Evolutionary conservation across 1,140 invertebrate species (phyloP), one percentile per base, ranked within the genome.

Genomic region (Hydropsyche tenuis): DNA sequence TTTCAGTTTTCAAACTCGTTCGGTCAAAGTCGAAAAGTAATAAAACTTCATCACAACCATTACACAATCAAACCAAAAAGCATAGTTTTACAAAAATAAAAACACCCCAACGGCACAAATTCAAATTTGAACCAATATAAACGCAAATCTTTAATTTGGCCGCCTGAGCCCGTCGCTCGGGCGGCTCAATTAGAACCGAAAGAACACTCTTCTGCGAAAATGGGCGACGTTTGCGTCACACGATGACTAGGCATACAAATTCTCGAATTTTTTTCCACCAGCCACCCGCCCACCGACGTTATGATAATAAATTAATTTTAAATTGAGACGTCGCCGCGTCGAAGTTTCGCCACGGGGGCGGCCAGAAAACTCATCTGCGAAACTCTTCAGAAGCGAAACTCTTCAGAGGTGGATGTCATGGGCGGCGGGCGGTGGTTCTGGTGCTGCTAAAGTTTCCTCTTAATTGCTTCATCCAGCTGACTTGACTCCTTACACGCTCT

Each of bases 381-480:
- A n/a, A 22, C 5, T 37, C 20, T 16, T 48, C 27, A 16, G 64
- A 16, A 18, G 48, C 1, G 48, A 45, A 66, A 66, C 25, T 66
- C 63, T 23, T 66, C 63, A 25, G 45, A 18, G 42, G 12, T 37
- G 30, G 9, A 37, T 9, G 30, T n/a, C 27, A n/a, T 1, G 43
- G 22, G 46, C 16, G 46, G 48, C 12, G n/a, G 37, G 12, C n/a
- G 51, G 23, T 18, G 11, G 63, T 43, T 23, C 37, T 3, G 65
- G 16, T 6, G 18, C 37, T n/a, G 65, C 22, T 70, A 70, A 70
- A 70, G 48, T 70, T 70, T 70, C 25, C 46, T 60, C 68, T 60
- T 70, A 70, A 70, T 70, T 70, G 68, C 68, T 70, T 70, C 68
- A 70, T 70, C 68, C 68, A 70, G 68, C 68, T 70, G 68, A 70